Percentiles rank a stretch among this genome's conserved stretches.
phyloP scores from a whole-genome alignment of 2,797 vertebrate genomes.

The Remorina albescens region DNA sequence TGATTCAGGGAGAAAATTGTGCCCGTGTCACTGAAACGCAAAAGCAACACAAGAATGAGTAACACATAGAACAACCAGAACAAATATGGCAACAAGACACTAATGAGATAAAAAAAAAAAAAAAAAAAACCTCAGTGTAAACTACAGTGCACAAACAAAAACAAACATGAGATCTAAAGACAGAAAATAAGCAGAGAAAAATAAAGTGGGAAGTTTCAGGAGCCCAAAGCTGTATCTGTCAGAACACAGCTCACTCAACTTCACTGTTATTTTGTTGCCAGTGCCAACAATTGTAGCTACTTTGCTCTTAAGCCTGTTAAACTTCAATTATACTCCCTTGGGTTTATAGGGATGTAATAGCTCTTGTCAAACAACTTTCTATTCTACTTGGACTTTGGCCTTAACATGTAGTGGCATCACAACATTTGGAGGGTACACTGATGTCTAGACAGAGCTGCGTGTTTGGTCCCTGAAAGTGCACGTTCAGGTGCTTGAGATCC shows the following conservation, averaged over 20 bases:
- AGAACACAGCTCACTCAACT: slow-evolving; percentile 12
- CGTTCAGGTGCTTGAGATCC: no score
- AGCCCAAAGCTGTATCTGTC: not conserved
- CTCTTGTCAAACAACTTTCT: not conserved
- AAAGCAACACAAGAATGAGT: not conserved
- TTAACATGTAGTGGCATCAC: not conserved
- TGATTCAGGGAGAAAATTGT: not conserved
- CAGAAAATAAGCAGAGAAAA: not conserved
- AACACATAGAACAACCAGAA: not conserved
- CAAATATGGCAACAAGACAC: not conserved
- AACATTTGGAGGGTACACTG: not conserved
- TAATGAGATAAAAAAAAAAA: not conserved
- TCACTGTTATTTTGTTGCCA: not conserved
- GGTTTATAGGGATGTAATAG: not conserved
- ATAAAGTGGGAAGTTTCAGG: not conserved
- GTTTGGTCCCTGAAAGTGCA: not conserved
- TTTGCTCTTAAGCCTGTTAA: not conserved
- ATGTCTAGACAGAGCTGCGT: not conserved
- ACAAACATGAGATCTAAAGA: not conserved
- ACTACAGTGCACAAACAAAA: not conserved
- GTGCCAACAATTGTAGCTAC: not conserved
- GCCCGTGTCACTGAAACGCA: not conserved
- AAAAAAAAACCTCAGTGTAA: not conserved
- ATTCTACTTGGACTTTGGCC: not conserved
- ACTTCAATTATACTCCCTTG: not conserved